phyloP scores from a whole-genome alignment of 2,113 vertebrate species.

The Deroptyus accipitrinus region DNA sequence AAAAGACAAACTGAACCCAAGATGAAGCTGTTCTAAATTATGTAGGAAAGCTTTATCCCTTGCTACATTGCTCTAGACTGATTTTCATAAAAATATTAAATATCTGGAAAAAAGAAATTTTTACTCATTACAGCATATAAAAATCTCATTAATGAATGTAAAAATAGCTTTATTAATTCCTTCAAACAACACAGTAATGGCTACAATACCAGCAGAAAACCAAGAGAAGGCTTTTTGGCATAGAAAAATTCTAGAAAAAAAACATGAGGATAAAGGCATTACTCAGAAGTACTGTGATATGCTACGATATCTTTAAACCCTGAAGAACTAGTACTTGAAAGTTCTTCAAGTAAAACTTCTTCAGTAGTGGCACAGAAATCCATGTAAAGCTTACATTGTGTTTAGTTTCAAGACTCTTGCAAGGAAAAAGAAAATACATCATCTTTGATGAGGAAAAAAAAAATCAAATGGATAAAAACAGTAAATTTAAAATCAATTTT shows the following conservation, averaged over 20 bases:
- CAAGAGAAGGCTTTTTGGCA: not conserved
- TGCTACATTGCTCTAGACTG: not conserved
- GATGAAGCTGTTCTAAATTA: not conserved
- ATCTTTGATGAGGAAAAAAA: not conserved
- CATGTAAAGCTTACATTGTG: not conserved
- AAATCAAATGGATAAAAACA: not conserved
- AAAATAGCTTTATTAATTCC: not conserved
- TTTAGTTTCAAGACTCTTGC: not conserved
- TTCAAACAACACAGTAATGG: not conserved
- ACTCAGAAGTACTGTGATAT: not conserved
- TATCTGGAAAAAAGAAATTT: not conserved
- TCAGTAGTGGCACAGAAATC: not conserved
- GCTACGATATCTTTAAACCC: not conserved
- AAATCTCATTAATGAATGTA: not conserved
- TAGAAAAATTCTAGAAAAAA: not conserved
- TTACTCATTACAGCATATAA: not conserved
- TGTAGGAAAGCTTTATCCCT: not conserved
- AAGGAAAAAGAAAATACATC: not conserved
- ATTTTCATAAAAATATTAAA: not conserved
- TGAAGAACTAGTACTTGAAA: not conserved
- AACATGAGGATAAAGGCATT: not conserved
- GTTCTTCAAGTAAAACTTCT: not conserved
- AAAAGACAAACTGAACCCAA: not conserved
- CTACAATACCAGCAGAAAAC: not conserved
- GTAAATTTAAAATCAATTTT: not conserved